Evolutionary conservation across 2,113 vertebrate genomes (phyloP).

Genomic region (Leptobrachium leishanense): DNA sequence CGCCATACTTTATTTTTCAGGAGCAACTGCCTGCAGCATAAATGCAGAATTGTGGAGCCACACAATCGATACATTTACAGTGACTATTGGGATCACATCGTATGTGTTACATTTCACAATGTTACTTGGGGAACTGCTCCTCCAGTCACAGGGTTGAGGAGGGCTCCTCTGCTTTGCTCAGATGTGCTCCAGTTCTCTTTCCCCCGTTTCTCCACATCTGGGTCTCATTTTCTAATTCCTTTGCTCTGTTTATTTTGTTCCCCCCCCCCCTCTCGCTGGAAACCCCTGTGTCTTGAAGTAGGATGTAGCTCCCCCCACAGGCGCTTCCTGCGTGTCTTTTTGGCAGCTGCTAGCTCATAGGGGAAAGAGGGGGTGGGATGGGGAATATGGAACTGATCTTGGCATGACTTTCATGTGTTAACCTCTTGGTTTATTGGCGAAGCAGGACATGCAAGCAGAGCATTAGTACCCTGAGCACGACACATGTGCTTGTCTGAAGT

Average conservation of each 20-base stretch:
- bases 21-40: no score
- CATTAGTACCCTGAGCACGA: neutral
- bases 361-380: no score
- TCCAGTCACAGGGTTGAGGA: no score
- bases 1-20: no score
- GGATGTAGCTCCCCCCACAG: conserved; percentile 42
- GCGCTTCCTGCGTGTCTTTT: conserved; percentile 40
- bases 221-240: conserved; percentile 33
- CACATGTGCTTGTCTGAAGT: neutral
- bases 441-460: neutral
- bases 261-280: conserved; percentile 20
- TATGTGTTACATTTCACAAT: no score
- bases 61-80: no score
- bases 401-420: conserved; percentile 31
- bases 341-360: conserved; percentile 35
- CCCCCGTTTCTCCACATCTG: conserved; percentile 27
- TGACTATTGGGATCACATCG: no score
- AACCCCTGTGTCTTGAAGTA: conserved; percentile 35
- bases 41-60: no score
- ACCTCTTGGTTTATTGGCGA: neutral
- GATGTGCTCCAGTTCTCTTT: neutral
- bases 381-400: conserved; percentile 4
- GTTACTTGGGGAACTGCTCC: no score
- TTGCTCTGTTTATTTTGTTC: conserved; percentile 40
- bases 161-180: neutral